Evolutionary conservation across 1,140 invertebrate species (phyloP).

Genomic region (Heliothis subflexa): DNA sequence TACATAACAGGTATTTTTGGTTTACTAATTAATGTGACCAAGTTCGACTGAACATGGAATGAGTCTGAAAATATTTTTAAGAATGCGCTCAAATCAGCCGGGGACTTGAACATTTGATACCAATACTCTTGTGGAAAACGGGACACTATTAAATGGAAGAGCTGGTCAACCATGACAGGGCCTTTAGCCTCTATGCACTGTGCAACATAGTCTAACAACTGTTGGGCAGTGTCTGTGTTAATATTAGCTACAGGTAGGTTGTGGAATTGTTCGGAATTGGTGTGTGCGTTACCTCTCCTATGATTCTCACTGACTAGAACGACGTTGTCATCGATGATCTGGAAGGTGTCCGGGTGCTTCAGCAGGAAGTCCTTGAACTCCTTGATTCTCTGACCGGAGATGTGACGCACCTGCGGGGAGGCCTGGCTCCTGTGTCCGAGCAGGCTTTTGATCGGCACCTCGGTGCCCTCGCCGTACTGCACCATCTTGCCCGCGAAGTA

Average conservation of each 20-base stretch:
- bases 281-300: conserved; percentile 86
- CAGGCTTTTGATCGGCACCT: conserved; percentile 97
- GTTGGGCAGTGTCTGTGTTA: conserved; percentile 92
- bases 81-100: conserved; percentile 94
- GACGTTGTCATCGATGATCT: conserved; percentile 95
- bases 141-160: conserved; percentile 93
- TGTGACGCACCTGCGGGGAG: conserved; percentile 97
- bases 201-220: conserved; percentile 92
- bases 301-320: conserved; percentile 88
- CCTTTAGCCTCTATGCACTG: conserved; percentile 92
- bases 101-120: conserved; percentile 94
- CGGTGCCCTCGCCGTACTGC: conserved; percentile 95
- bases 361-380: conserved; percentile 97
- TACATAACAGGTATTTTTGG: conserved; percentile 89
- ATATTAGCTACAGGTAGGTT: conserved; percentile 91
- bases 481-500: conserved; percentile 97
- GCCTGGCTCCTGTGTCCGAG: conserved; percentile 97
- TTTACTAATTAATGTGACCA: conserved; percentile 92
- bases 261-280: conserved; percentile 87
- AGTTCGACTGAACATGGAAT: conserved; percentile 95
- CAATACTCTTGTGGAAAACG: conserved; percentile 92
- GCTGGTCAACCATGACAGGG: conserved; percentile 93
- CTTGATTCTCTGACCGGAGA: conserved; percentile 97
- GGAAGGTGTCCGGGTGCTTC: conserved; percentile 95
- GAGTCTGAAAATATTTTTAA: conserved; percentile 95